Percentiles rank a stretch among this genome's conserved stretches.
Evolutionary conservation across 2,113 vertebrate genomes (phyloP).

Genomic region (Trematocara nigrifrons): DNA sequence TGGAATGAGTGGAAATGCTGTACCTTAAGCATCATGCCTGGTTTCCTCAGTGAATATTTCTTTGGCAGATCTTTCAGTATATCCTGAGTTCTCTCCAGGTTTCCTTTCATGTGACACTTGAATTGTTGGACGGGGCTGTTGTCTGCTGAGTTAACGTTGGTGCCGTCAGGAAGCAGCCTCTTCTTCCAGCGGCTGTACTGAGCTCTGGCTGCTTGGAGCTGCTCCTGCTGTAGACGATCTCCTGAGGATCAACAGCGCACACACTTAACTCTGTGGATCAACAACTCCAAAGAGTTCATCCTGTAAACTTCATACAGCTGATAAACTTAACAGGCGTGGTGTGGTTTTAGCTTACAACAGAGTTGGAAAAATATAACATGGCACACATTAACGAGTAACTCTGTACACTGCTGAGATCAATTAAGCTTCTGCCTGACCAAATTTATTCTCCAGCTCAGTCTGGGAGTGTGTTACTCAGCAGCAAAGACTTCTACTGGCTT

Average conservation of each 20-base stretch:
- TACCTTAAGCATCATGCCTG: constrained; percentile 51
- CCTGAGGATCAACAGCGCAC: constrained; percentile 30
- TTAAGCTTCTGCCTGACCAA: neutral
- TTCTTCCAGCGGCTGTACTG: constrained; percentile 22
- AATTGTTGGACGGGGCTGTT: constrained; percentile 16
- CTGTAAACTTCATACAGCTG: neutral
- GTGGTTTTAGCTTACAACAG: neutral
- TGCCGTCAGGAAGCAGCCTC: neutral
- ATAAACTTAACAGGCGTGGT: neutral
- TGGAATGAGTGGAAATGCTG: neutral
- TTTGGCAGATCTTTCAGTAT: constrained; percentile 50
- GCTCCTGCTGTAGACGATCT: constrained; percentile 34
- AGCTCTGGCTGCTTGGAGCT: constrained; percentile 23
- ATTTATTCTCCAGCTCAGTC: constrained; percentile 1
- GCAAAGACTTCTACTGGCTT: neutral
- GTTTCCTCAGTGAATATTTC: constrained; percentile 45
- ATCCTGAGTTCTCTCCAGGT: constrained; percentile 37
- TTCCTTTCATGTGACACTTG: constrained; percentile 44
- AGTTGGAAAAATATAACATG: neutral
- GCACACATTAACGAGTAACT: neutral
- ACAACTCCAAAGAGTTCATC: neutral
- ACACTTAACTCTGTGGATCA: neutral
- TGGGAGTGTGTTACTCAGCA: neutral
- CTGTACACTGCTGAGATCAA: neutral
- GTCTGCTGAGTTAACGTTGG: neutral